Conservation (phyloP, 2,888 invertebrate genomes). For the Chalcis sispes region DNA sequence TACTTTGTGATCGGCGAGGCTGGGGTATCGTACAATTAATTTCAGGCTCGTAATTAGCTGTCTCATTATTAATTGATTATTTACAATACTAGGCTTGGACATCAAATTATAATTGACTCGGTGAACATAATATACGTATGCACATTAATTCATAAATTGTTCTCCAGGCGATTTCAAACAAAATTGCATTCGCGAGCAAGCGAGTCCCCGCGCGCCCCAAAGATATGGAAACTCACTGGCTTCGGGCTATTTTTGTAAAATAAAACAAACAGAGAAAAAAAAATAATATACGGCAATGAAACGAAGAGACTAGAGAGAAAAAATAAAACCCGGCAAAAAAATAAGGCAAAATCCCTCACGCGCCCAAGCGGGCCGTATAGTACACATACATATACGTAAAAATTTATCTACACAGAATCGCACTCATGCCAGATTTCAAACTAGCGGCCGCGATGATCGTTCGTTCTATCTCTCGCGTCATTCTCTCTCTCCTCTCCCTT, state of each 20-base stretch:
- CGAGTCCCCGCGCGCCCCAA: neutral
- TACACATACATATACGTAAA: neutral
- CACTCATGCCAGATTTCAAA: constrained; percentile 36
- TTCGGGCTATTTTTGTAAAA: constrained; percentile 32
- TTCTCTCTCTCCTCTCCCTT: constrained; percentile 21
- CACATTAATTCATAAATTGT: constrained; percentile 52
- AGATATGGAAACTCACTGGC: constrained; percentile 32
- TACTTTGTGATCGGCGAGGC: neutral
- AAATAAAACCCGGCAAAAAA: constrained; percentile 18
- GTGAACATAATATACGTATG: neutral
- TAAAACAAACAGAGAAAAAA: constrained; percentile 23
- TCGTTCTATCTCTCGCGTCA: constrained; percentile 5
- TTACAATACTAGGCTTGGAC: constrained; percentile 34
- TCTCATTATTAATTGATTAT: constrained; percentile 46
- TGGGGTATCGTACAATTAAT: constrained; percentile 35
- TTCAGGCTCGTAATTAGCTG: constrained; percentile 37
- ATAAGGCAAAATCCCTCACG: constrained; percentile 38
- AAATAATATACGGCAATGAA: neutral
- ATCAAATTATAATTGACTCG: constrained; percentile 44
- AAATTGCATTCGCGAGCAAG: constrained; percentile 37
- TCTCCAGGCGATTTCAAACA: constrained; percentile 42
- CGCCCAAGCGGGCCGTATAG: neutral
- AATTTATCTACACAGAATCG: constrained; percentile 47
- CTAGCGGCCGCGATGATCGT: constrained; percentile 44
- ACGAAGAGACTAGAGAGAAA: too few relatives aligned